A percentile compares a stretch with the other conserved stretches of the same genome.
Conservation (phyloP, 2,113 vertebrate genomes). For the Petrocephalus zakoni region DNA sequence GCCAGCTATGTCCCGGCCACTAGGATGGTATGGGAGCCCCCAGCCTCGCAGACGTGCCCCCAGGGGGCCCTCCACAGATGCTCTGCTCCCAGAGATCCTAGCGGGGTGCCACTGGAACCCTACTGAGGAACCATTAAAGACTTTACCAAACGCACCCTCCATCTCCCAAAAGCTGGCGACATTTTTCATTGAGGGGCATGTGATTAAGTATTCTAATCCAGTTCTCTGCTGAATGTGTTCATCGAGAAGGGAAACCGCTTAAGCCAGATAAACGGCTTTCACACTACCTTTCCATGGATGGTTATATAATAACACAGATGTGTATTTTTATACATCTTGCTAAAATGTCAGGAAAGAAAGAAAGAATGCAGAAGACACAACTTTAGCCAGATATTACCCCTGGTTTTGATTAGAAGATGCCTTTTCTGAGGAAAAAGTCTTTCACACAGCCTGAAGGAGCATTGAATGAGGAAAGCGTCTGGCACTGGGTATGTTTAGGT, state of each 20-base stretch:
- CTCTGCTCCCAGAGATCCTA: conserved; percentile 57
- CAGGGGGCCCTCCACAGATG: conserved; percentile 50
- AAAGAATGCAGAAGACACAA: conserved; percentile 42
- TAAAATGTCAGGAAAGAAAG: conserved; percentile 30
- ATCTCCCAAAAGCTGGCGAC: neutral
- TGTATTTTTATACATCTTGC: conserved; percentile 48
- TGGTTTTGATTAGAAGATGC: conserved; percentile 58
- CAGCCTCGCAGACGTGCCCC: neutral
- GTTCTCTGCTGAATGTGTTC: conserved; percentile 29
- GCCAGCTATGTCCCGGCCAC: neutral
- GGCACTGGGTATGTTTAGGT: conserved; percentile 63
- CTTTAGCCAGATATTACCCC: conserved; percentile 54
- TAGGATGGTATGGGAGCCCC: neutral
- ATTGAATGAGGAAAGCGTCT: conserved; percentile 68
- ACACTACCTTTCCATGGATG: conserved; percentile 31
- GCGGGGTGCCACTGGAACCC: conserved; percentile 52
- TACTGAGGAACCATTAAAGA: conserved; percentile 49
- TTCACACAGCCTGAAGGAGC: conserved; percentile 65
- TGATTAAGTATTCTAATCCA: conserved; percentile 49
- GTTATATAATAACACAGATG: conserved; percentile 60
- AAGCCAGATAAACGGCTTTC: neutral
- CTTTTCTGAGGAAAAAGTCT: conserved; percentile 52
- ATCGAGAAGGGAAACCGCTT: too few relatives aligned
- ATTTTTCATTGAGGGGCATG: conserved; percentile 29
- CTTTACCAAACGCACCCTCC: conserved; percentile 28